Evolutionary conservation across 1,140 invertebrate species (phyloP), one percentile per base, ranked within the genome.

Genomic region (Ericerus pela): DNA sequence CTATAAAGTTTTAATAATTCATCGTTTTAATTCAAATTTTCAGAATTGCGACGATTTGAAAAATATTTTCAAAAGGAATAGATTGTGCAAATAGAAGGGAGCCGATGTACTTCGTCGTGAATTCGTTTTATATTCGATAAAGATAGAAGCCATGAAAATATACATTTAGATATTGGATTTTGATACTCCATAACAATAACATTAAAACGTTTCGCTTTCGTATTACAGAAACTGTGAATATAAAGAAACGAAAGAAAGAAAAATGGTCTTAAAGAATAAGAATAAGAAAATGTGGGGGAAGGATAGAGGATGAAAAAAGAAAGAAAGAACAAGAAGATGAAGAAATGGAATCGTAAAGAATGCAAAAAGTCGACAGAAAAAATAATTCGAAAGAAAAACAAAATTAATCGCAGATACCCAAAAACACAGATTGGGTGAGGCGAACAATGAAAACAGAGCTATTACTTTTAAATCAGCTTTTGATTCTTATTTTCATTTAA

Each of bases 381-480:
- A n/a, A n/a, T n/a, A n/a, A n/a, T n/a, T n/a, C n/a, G n/a, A 47
- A 47, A 47, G 41, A 47, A 47, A 5, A 47, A 47, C 41, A 47
- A 24, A 47, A 47, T 47, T 24, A 47, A 47, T 24, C 41, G 41
- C 2, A 10, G 41, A 47, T 47, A 47, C 26, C 20, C 22, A 47
- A 47, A 47, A 24, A 47, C n/a, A n/a, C n/a, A n/a, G n/a, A n/a
- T n/a, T 24, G 41, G 41, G 41, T 47, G 26, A 47, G 41, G 26
- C 41, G 26, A 47, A 47, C 41, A 47, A 47, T 47, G 41, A 18
- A 47, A 47, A 47, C 41, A 47, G 41, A 47, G 41, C 41, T 47
- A 47, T 47, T 47, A 47, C 41, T 47, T 47, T 47, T 47, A 47
- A 47, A 47, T 47, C 41, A 47, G 41, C 41, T 47, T 47, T 47